Evolutionary conservation across 2,888 invertebrate species (phyloP).

Genomic region (Pocota personata): DNA sequence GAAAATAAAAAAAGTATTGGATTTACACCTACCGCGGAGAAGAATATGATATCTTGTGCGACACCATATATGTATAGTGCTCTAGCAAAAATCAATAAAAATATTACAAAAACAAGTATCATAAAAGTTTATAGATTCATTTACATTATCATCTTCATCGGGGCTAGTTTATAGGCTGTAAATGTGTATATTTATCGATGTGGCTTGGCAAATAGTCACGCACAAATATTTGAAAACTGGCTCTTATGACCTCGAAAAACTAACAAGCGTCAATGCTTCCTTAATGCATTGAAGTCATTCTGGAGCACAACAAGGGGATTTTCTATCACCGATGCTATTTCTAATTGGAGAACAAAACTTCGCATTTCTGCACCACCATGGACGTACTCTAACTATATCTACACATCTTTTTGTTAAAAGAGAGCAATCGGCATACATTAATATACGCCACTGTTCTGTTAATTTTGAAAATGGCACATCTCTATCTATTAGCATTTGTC

Average conservation of each 20-base stretch:
- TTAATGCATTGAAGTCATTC: too few relatives aligned
- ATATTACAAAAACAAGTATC: not conserved
- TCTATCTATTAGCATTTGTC: too few relatives aligned
- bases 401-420: too few relatives aligned
- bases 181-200: not conserved
- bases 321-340: too few relatives aligned
- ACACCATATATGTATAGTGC: not conserved
- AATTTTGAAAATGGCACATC: too few relatives aligned
- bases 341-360: too few relatives aligned
- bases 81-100: not conserved
- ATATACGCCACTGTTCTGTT: too few relatives aligned
- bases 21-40: not conserved
- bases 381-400: too few relatives aligned
- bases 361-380: too few relatives aligned
- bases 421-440: too few relatives aligned
- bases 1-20: not conserved
- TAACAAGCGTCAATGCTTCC: not conserved
- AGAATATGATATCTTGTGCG: not conserved
- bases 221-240: not conserved
- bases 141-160: not conserved
- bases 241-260: not conserved
- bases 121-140: not conserved
- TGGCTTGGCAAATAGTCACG: not conserved
- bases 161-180: not conserved
- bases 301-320: too few relatives aligned